A percentile compares a stretch with the other conserved stretches of the same genome.
phyloP scores from a whole-genome alignment of 2,797 vertebrate genomes.

The Lepilemur septentrionalis region DNA sequence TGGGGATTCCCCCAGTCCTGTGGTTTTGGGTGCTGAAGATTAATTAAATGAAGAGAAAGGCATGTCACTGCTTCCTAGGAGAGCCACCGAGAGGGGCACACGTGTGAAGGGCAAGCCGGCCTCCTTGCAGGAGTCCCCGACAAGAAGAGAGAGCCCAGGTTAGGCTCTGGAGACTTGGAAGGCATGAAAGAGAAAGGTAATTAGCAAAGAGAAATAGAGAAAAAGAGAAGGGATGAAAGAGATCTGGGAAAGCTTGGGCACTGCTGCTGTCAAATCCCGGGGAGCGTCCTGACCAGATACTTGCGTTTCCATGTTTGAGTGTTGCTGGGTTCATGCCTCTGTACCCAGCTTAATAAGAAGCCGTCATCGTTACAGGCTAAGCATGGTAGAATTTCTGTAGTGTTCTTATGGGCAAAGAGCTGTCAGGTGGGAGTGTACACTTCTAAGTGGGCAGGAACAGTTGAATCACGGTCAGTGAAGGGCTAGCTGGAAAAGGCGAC shows the following conservation, averaged over 20 bases:
- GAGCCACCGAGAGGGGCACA: rapidly evolving
- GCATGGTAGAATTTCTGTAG: not conserved
- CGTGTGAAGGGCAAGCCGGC: rapidly evolving
- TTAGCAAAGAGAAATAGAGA: not conserved
- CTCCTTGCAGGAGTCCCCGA: not conserved
- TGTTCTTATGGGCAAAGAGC: not conserved
- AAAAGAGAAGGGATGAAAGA: not conserved
- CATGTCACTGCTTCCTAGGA: rapidly evolving
- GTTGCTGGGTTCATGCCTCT: rapidly evolving
- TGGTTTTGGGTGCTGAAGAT: not conserved
- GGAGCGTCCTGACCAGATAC: rapidly evolving
- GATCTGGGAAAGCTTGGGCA: rapidly evolving
- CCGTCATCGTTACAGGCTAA: too few species aligned
- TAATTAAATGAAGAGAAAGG: not conserved
- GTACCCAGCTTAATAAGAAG: not conserved
- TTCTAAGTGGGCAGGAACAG: not conserved
- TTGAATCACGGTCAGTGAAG: not conserved
- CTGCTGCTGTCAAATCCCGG: too few species aligned
- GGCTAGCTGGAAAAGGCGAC: not conserved
- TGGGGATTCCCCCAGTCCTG: not conserved
- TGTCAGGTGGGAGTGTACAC: not conserved
- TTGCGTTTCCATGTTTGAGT: rapidly evolving
- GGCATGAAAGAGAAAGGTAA: not conserved
- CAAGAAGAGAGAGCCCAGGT: not conserved
- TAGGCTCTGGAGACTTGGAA: not conserved